These are phyloP conservation scores for Maconellicoccus hirsutus DNA, from an alignment of 1,140 invertebrate genomes.

Conservation along the genomic window DNA sequence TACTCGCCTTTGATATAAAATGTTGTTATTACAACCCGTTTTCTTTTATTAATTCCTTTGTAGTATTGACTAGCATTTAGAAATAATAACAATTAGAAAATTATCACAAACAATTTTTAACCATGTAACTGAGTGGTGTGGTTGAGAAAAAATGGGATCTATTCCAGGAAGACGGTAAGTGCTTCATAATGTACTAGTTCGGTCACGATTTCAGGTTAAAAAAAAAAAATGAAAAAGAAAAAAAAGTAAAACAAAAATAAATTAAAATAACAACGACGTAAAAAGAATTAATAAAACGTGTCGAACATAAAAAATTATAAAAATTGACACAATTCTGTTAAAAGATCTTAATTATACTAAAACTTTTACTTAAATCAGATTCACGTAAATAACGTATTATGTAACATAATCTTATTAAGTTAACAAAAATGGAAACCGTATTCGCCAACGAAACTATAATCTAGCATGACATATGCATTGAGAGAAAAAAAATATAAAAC, in stretches of 20 bases:
- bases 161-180: too few species aligned
- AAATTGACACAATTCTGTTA: background rate
- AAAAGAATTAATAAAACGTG: background rate
- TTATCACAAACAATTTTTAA: background rate
- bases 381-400: background rate
- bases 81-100: conserved; percentile 10
- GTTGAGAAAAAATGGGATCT: background rate
- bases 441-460: background rate
- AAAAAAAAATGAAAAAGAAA: too few species aligned
- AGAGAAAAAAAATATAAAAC: too few species aligned
- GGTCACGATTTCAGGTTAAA: too few species aligned
- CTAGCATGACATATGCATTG: too few species aligned
- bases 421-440: background rate
- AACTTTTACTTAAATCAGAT: background rate
- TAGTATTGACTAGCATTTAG: conserved; percentile 2
- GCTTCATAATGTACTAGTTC: too few species aligned
- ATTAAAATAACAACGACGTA: too few species aligned
- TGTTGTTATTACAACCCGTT: background rate
- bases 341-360: background rate
- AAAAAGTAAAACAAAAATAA: too few species aligned
- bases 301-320: background rate
- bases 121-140: background rate
- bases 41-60: conserved; percentile 10
- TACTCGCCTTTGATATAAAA: background rate
- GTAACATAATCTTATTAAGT: background rate